Percentiles rank a stretch among this genome's conserved stretches.
These are phyloP conservation scores for Pelmatolapia mariae DNA, from an alignment of 2,113 vertebrate genomes.

Conservation along the genomic window DNA sequence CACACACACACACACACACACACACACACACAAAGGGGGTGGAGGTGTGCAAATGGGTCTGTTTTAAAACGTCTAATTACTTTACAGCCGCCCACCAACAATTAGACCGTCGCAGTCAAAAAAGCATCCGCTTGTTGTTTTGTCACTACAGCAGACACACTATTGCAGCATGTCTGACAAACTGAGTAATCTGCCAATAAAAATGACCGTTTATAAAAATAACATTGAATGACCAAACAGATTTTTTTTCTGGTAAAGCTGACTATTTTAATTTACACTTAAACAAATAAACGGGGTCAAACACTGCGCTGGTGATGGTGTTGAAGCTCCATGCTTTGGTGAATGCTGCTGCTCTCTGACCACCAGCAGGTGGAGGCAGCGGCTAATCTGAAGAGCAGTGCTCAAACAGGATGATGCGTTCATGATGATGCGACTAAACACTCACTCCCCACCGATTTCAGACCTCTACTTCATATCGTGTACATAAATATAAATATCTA, in stretches of 20 bases:
- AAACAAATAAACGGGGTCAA: background rate
- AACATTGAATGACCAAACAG: background rate
- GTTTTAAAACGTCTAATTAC: constrained; percentile 91
- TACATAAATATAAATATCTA: background rate
- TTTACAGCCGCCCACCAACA: constrained; percentile 93
- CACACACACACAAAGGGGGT: background rate
- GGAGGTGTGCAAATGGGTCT: constrained; percentile 73
- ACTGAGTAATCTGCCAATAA: background rate
- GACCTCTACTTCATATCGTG: background rate
- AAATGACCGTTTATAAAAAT: background rate
- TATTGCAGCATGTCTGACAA: background rate
- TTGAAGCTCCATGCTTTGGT: background rate
- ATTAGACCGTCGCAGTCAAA: constrained; percentile 81
- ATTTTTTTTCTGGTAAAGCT: background rate
- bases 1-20: background rate
- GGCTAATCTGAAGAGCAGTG: constrained; percentile 53
- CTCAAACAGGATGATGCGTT: background rate
- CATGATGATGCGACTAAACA: background rate
- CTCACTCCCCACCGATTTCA: background rate
- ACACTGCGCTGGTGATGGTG: background rate
- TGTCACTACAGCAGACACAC: background rate
- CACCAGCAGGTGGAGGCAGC: constrained; percentile 86
- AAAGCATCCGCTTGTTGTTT: constrained; percentile 85
- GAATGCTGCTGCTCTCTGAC: background rate
- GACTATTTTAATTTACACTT: background rate